These are phyloP conservation scores for Cephus rjabovi DNA, from an alignment of 2,888 invertebrate species.

Conservation along the genomic window DNA sequence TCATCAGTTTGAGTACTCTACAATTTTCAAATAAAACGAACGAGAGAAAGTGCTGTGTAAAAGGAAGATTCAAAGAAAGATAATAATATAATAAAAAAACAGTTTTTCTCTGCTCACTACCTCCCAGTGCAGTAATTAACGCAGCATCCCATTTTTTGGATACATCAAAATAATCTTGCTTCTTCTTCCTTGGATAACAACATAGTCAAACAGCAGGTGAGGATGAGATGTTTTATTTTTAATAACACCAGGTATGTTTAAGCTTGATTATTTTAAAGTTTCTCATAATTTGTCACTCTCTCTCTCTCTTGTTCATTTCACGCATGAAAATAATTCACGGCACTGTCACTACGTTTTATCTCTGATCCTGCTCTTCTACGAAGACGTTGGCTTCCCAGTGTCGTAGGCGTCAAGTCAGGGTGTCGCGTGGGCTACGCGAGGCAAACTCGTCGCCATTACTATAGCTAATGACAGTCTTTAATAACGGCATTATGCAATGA, in stretches of 20 bases:
- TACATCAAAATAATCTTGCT: background rate
- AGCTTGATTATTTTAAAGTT: background rate
- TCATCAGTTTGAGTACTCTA: background rate
- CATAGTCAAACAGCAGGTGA: background rate
- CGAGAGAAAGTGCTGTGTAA: background rate
- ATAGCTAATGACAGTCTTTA: slow-evolving; percentile 38
- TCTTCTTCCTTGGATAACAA: background rate
- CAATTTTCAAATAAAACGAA: slow-evolving; percentile 10
- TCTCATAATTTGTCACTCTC: background rate
- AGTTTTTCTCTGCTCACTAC: background rate
- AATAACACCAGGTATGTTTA: background rate
- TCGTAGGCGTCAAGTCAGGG: background rate
- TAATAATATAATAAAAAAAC: background rate
- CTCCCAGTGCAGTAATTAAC: background rate
- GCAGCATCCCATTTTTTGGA: background rate
- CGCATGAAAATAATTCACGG: slow-evolving; percentile 7
- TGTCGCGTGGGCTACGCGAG: background rate
- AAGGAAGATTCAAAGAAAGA: slow-evolving; percentile 7
- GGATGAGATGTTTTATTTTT: background rate
- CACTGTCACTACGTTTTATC: slow-evolving; percentile 1
- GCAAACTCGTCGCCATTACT: slow-evolving; percentile 19
- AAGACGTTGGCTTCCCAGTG: slow-evolving; percentile 4
- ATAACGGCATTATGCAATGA: slow-evolving; percentile 51
- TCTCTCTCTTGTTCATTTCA: background rate
- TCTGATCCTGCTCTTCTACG: background rate